Evolutionary conservation across 2,113 vertebrate genomes (phyloP).

Genomic region (Sinocyclocheilus rhinocerous): DNA sequence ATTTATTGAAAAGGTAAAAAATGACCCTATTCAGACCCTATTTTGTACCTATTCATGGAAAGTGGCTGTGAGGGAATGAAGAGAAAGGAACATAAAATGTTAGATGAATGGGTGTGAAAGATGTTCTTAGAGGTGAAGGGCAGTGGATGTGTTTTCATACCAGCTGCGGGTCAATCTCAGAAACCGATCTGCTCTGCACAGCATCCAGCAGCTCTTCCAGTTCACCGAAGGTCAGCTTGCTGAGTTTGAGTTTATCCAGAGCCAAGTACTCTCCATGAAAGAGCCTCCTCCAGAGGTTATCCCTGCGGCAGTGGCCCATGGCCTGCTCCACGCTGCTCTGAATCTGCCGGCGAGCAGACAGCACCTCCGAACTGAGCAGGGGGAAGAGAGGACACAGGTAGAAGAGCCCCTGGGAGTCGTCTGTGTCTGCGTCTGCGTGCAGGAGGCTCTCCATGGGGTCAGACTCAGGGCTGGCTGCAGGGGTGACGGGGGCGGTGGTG

Average conservation of each 20-base stretch:
- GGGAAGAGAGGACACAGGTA: conserved; percentile 86
- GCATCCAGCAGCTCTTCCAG: conserved; percentile 93
- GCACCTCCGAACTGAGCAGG: conserved; percentile 86
- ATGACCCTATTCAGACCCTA: not conserved
- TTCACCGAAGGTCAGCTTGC: conserved; percentile 87
- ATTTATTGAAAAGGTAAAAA: not conserved
- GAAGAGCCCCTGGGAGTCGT: conserved; percentile 71
- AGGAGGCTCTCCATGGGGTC: conserved; percentile 76
- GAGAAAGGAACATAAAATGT: not conserved
- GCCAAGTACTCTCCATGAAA: conserved; percentile 93
- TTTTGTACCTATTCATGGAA: not conserved
- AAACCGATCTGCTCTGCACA: conserved; percentile 90
- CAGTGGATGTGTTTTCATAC: conserved; percentile 68
- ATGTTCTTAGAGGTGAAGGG: not conserved
- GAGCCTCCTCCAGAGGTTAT: conserved; percentile 95
- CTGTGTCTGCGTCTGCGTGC: not conserved
- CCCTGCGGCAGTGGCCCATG: conserved; percentile 94
- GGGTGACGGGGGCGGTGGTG: not conserved
- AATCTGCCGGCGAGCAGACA: conserved; percentile 83
- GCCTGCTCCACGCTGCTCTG: conserved; percentile 89
- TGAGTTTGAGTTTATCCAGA: conserved; percentile 90
- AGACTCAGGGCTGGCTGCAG: conserved; percentile 57
- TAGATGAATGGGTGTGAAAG: not conserved
- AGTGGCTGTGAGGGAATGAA: not conserved
- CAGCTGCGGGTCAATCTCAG: conserved; percentile 93